Base-by-base conservation (phyloP, 2,797 vertebrate species). In the Rousettus madagascariensis region DNA sequence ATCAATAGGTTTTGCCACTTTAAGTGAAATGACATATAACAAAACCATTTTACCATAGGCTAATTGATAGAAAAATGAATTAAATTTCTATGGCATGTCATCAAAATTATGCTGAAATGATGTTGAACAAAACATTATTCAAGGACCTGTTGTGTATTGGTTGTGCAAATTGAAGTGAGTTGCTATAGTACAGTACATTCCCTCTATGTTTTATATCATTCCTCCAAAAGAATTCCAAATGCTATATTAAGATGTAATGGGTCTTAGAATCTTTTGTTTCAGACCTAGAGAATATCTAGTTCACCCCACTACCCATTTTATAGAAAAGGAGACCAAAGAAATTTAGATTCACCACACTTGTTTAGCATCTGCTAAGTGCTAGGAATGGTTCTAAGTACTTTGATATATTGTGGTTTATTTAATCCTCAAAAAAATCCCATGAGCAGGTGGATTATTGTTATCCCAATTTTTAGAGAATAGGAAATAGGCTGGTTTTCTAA, bases 221-320 rank as follows among this genome's bases (percentile, higher is more conserved):
- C 22, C 20, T 33, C 61, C 11, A 9, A 78, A 90, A 92, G 20
- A 93, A 86, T 86, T 78, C 11, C 61, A 49, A 65, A 49, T 79
- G 26, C 38, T 46, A 8, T 79, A 9, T 74, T 83, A 95, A 22
- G 24, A 19, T 89, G 33, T 82, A 72, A 84, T 36, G 22, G 17
- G 16, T 75, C 84, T 92, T 90, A 51, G 36, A 61, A 65, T 95
- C 26, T 65, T 83, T 46, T 95, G 19, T 92, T 53, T 89, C 71
- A 33, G 28, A 71, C 24, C 33, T 53, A 61, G 41, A 69, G 16
- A 88, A 83, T 19, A 69, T 83, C 24, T 68, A 63, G 26, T 77
- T 51, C 7, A 69, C 38, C 10, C 49, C 8, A 30, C 19, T 1
- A 77, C 24, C 41, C 19, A 46, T 84, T 75, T 90, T 69, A 77